Evolutionary conservation across 35 echinoderm and acorn worm species (phyloP).

Genomic region (Lytechinus pictus): DNA sequence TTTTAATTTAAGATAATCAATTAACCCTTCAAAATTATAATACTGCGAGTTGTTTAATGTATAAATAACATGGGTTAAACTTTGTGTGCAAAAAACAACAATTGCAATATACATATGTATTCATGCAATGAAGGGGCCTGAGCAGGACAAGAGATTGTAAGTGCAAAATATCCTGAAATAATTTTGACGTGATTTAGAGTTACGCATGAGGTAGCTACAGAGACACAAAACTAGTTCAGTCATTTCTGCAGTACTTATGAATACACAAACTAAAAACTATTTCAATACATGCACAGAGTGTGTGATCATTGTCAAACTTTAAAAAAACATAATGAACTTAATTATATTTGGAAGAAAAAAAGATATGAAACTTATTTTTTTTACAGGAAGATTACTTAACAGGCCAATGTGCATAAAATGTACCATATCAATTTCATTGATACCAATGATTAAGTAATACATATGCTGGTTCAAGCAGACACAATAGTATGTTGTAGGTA

Average conservation of each 20-base stretch:
- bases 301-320: background rate
- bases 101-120: background rate
- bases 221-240: background rate
- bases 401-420: background rate
- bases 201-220: no score
- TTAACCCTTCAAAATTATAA: background rate
- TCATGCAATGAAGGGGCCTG: background rate
- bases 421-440: background rate
- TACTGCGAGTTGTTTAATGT: background rate
- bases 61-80: background rate
- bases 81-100: no score
- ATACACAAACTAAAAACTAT: background rate
- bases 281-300: background rate
- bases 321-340: background rate
- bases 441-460: background rate
- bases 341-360: background rate
- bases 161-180: background rate
- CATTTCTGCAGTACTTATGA: background rate
- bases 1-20: background rate
- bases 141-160: background rate
- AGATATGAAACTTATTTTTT: background rate
- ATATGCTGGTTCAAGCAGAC: background rate
- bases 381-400: background rate
- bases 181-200: background rate
- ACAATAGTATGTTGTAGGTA: background rate